Evolutionary conservation across 2,888 invertebrate genomes (phyloP).

Genomic region (Tineola bisselliella): DNA sequence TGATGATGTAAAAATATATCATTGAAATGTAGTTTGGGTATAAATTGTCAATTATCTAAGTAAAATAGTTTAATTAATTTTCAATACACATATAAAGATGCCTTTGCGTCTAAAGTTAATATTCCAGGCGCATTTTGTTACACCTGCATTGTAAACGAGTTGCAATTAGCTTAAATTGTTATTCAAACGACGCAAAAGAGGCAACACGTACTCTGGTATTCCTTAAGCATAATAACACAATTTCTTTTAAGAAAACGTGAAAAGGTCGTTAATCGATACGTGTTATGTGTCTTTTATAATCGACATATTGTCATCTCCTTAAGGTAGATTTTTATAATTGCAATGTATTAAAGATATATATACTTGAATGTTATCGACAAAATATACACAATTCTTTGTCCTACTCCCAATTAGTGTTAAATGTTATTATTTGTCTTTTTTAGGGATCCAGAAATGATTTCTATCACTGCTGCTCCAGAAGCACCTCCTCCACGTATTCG

Average conservation of each 20-base stretch:
- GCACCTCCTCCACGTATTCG: slow-evolving; percentile 94
- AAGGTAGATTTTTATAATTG: too few relatives aligned
- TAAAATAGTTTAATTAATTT: neutral
- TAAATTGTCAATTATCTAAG: neutral
- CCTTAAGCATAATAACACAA: neutral
- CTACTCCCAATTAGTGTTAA: too few relatives aligned
- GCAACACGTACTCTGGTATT: neutral
- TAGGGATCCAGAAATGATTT: slow-evolving; percentile 95
- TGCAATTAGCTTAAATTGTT: slow-evolving; percentile 27
- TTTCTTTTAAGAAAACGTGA: slow-evolving; percentile 28
- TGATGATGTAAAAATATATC: too few relatives aligned
- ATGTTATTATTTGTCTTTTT: neutral
- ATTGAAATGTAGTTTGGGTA: too few relatives aligned
- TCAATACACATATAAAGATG: slow-evolving; percentile 21
- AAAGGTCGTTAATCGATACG: slow-evolving; percentile 18
- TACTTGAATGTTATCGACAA: too few relatives aligned
- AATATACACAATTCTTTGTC: too few relatives aligned
- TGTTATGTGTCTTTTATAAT: neutral
- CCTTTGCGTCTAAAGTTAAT: slow-evolving; percentile 26
- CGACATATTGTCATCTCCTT: too few relatives aligned
- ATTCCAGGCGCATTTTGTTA: slow-evolving; percentile 36
- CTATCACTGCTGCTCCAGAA: slow-evolving; percentile 94
- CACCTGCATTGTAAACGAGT: slow-evolving; percentile 33
- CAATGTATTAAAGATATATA: too few relatives aligned
- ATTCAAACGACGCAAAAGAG: neutral